Percentiles rank a stretch among this genome's conserved stretches.
Conservation (phyloP, 2,888 invertebrate genomes). For the Julus scandinavius region DNA sequence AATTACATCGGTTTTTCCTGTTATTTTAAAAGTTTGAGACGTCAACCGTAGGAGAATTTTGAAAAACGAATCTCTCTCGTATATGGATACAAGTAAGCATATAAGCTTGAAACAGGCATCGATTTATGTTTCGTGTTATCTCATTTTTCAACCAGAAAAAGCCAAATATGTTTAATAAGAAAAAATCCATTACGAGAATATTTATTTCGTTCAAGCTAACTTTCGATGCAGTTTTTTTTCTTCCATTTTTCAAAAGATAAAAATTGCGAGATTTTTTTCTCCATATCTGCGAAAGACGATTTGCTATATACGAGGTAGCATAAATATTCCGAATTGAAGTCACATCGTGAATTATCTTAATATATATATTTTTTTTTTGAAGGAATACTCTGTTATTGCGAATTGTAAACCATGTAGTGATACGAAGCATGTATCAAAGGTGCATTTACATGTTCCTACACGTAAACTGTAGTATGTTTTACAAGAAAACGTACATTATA, state of each 20-base stretch:
- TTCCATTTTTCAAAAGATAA: slow-evolving; percentile 2
- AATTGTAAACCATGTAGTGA: slow-evolving; percentile 16
- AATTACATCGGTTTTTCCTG: too few relatives aligned
- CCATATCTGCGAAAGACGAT: not conserved
- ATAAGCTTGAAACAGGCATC: not conserved
- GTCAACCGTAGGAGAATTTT: too few relatives aligned
- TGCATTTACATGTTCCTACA: slow-evolving; percentile 31
- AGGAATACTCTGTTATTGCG: not conserved
- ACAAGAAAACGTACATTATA: slow-evolving; percentile 44
- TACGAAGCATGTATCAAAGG: not conserved
- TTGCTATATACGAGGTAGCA: not conserved
- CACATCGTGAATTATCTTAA: not conserved
- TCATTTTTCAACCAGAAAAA: not conserved
- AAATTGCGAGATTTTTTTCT: not conserved
- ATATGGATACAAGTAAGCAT: too few relatives aligned
- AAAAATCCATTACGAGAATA: not conserved
- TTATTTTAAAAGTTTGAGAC: too few relatives aligned
- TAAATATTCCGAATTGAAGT: not conserved
- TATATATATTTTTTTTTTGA: not conserved
- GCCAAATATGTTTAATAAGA: not conserved
- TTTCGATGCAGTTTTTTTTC: not conserved
- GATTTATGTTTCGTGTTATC: not conserved
- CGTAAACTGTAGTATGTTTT: not conserved
- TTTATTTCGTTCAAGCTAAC: not conserved
- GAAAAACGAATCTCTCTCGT: too few relatives aligned